These are phyloP conservation scores for Cuculus canorus DNA, from an alignment of 2,797 vertebrate species.

Conservation along the genomic window DNA sequence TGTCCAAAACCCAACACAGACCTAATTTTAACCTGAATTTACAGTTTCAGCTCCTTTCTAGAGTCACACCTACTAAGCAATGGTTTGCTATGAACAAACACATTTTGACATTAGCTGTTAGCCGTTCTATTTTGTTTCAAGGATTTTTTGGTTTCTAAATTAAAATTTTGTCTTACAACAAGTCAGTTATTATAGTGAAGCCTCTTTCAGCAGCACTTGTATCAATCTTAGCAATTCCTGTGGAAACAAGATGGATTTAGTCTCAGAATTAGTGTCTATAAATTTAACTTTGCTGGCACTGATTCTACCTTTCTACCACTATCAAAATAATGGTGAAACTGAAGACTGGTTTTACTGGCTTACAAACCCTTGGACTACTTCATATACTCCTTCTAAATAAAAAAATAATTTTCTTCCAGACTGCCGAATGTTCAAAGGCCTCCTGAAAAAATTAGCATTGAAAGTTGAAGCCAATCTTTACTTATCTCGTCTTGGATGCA, in stretches of 20 bases:
- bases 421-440: not conserved
- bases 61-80: not conserved
- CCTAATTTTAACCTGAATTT: not conserved
- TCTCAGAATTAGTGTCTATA: not conserved
- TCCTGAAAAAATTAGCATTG: not conserved
- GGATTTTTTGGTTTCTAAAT: not conserved
- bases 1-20: rapidly evolving
- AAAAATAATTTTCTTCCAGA: not conserved
- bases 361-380: not conserved
- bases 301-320: not conserved
- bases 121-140: not conserved
- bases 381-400: not conserved
- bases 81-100: not conserved
- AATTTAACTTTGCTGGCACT: not conserved
- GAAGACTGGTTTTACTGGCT: not conserved
- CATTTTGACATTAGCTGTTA: not conserved
- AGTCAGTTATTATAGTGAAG: not conserved
- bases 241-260: not conserved
- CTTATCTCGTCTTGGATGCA: not conserved
- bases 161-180: not conserved
- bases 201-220: not conserved
- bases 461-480: not conserved
- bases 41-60: not conserved
- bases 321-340: not conserved
- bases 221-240: not conserved